phyloP scores from a whole-genome alignment of 2,888 invertebrate species.

The Bembecia ichneumoniformis region DNA sequence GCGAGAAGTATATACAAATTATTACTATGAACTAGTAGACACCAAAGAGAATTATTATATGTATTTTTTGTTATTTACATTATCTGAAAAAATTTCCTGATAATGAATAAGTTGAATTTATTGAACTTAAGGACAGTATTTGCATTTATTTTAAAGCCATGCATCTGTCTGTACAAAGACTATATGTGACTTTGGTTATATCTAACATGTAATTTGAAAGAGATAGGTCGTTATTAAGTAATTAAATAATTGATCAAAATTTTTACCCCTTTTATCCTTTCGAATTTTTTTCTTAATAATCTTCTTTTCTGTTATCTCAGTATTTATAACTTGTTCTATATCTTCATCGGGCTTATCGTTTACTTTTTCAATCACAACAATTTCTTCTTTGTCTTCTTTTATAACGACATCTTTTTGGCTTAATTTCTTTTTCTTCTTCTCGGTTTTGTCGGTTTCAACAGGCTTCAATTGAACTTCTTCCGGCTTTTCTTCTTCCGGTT shows the following conservation, averaged over 20 bases:
- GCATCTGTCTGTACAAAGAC: conserved; percentile 34
- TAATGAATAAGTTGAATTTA: no score
- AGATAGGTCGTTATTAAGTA: no score
- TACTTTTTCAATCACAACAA: conserved; percentile 21
- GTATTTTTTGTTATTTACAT: no score
- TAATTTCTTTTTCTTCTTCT: conserved; percentile 10
- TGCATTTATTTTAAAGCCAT: conserved; percentile 29
- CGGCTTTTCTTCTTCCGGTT: conserved; percentile 24
- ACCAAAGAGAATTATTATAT: no score
- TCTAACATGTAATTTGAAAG: neutral
- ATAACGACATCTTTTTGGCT: conserved; percentile 36
- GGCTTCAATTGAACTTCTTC: conserved; percentile 43
- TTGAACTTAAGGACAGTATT: neutral
- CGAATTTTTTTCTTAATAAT: conserved; percentile 26
- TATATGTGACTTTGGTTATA: neutral
- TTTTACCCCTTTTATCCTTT: conserved; percentile 21
- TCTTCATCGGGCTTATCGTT: conserved; percentile 24
- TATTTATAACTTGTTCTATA: conserved; percentile 30
- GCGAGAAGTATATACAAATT: no score
- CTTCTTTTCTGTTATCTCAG: conserved; percentile 21
- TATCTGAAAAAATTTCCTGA: no score
- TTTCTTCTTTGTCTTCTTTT: neutral
- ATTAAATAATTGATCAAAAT: neutral
- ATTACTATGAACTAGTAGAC: no score
- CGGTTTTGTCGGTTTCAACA: conserved; percentile 20